phyloP scores from a whole-genome alignment of 2,113 vertebrate genomes.

The Gymnarchus niloticus region DNA sequence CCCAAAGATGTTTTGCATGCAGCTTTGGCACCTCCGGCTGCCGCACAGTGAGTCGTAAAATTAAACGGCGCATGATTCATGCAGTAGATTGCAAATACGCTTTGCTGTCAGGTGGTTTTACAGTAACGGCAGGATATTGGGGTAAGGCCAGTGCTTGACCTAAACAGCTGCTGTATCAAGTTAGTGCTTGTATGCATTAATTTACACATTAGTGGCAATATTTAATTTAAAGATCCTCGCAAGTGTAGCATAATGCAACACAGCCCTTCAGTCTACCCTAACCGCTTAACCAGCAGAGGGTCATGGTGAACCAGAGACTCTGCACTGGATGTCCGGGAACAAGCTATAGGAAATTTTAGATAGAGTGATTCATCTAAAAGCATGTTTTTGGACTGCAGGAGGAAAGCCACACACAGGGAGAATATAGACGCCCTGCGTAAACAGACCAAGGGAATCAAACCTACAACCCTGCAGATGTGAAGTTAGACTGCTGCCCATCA shows the following conservation, averaged over 20 bases:
- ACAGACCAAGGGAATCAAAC: too few species aligned
- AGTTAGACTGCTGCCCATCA: too few species aligned
- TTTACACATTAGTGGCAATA: not conserved
- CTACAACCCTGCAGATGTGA: too few species aligned
- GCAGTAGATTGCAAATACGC: not conserved
- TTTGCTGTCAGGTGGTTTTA: not conserved
- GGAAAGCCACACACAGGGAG: not conserved
- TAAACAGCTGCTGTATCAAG: slow-evolving; percentile 7
- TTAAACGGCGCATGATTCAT: not conserved
- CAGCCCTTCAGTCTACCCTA: not conserved
- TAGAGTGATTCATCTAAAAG: not conserved
- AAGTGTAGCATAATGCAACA: not conserved
- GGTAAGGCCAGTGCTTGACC: not conserved
- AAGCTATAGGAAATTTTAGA: not conserved
- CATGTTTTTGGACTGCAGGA: not conserved
- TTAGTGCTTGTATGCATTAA: not conserved
- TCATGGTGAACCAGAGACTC: too few species aligned
- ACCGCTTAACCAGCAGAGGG: too few species aligned
- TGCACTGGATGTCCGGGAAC: too few species aligned
- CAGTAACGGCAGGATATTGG: not conserved
- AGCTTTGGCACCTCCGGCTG: not conserved
- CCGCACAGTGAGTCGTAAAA: too few species aligned
- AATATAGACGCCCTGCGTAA: too few species aligned
- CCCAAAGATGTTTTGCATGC: not conserved
- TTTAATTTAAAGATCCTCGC: not conserved